phyloP scores from a whole-genome alignment of 2,888 invertebrate genomes.

The Parthenolecanium corni region DNA sequence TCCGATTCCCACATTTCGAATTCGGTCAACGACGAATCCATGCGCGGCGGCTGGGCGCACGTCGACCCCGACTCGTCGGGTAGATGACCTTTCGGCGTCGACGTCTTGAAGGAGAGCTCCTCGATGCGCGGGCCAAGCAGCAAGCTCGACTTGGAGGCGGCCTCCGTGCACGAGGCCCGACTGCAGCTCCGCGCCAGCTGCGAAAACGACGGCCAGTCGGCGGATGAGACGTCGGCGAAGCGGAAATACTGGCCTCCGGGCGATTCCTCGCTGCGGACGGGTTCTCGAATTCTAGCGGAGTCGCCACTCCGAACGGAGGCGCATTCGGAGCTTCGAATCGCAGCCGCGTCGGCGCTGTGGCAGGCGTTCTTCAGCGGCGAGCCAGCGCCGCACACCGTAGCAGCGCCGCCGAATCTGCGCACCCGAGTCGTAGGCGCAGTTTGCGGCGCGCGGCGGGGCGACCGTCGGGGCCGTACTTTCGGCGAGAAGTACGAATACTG shows the following conservation, averaged over 20 bases:
- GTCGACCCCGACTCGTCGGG: neutral
- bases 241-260: neutral
- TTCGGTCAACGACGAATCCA: conserved; percentile 16
- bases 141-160: neutral
- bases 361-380: too few species aligned
- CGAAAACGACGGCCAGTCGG: neutral
- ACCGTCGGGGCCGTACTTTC: neutral
- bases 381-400: too few species aligned
- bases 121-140: neutral
- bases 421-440: too few species aligned
- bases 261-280: neutral
- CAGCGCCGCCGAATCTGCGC: too few species aligned
- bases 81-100: neutral
- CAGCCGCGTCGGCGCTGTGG: too few species aligned
- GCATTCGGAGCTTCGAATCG: too few species aligned
- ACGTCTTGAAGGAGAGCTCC: neutral
- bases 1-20: conserved; percentile 22
- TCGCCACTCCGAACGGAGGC: too few species aligned
- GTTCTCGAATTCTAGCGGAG: too few species aligned
- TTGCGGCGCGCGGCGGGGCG: neutral
- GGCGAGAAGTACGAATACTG: conserved; percentile 12
- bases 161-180: neutral
- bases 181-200: too few species aligned
- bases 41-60: neutral
- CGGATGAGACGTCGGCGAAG: neutral